Percentiles rank a stretch among this genome's conserved stretches.
phyloP scores from a whole-genome alignment of 2,888 invertebrate genomes.

The Falcaria lacertinaria region DNA sequence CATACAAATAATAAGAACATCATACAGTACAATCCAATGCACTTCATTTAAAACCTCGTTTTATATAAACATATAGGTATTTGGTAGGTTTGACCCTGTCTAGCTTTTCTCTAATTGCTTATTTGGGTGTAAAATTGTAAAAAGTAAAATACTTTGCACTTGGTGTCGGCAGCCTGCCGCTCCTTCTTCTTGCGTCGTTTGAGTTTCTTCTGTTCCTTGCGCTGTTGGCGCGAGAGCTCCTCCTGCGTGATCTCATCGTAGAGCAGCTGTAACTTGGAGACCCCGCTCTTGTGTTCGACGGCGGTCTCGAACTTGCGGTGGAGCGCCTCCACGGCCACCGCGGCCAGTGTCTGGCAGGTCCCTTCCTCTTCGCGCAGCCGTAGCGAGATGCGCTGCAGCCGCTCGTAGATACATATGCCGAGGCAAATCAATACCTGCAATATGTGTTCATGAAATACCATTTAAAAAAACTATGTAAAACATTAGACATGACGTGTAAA shows the following conservation, averaged over 20 bases:
- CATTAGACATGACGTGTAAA: too few species aligned
- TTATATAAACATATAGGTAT: too few species aligned
- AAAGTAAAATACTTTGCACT: slow-evolving; percentile 73
- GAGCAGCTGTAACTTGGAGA: slow-evolving; percentile 91
- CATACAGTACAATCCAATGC: too few species aligned
- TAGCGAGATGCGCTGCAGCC: slow-evolving; percentile 91
- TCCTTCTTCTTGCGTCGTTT: slow-evolving; percentile 86
- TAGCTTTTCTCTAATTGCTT: too few species aligned
- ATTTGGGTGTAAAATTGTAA: too few species aligned
- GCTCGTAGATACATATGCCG: slow-evolving; percentile 95
- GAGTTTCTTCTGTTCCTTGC: slow-evolving; percentile 92
- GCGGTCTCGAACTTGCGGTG: slow-evolving; percentile 94
- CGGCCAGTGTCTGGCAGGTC: slow-evolving; percentile 95
- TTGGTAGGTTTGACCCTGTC: too few species aligned
- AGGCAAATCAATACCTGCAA: slow-evolving; percentile 91
- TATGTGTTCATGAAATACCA: neutral
- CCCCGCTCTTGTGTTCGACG: slow-evolving; percentile 92
- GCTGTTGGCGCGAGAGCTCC: slow-evolving; percentile 90
- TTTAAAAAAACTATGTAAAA: neutral
- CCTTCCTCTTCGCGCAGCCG: slow-evolving; percentile 94
- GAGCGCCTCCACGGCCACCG: slow-evolving; percentile 91
- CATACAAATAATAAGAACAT: too few species aligned
- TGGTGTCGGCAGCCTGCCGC: slow-evolving; percentile 61
- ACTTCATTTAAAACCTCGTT: too few species aligned
- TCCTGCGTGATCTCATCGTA: slow-evolving; percentile 94